Evolutionary conservation across 2,888 invertebrate species (phyloP), one percentile per base, ranked within the genome.

Genomic region (Norana najaformis): DNA sequence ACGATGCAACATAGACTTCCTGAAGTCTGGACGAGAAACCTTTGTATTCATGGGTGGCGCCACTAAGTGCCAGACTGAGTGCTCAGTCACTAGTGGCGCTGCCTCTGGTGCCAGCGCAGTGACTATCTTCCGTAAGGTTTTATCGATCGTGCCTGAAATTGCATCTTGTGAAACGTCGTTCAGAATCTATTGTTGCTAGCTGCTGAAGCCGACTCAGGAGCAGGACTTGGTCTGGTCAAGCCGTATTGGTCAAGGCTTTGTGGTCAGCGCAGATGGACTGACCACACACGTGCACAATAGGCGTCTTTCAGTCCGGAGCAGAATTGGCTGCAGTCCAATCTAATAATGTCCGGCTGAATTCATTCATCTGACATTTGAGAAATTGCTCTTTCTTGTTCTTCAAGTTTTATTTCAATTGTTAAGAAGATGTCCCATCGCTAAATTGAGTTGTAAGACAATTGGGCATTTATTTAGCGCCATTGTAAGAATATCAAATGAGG

Each of bases 121-220:
- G 30, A 30, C n/a, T n/a, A n/a, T 69, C 69, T 69, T 69, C 30
- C n/a, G 69, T n/a, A n/a, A 69, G 69, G 6, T n/a, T 69, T 69
- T 69, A 69, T 69, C 69, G 69, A 69, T 69, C n/a, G 69, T 69
- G 69, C 69, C 69, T 69, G 69, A 69, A 69, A 69, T 69, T 69
- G 69, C 69, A 69, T 69, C 69, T 69, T 69, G 69, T n/a, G 69
- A 69, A 69, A 69, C n/a, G 69, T 69, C 69, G n/a, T 69, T 69
- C 69, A n/a, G 30, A 69, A n/a, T 69, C 69, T 69, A 69, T 69
- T 69, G 69, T 69, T 69, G 69, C 16, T 11, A n/a, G 69, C 69
- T 69, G 69, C 69, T 69, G 69, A 69, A 16, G 69, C 69, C 30
- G 69, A 69, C 69, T 69, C 30, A n/a, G n/a, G 69, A 69, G 30